Evolutionary conservation across 2,113 vertebrate genomes (phyloP), one percentile per base, ranked within the genome.

Genomic region (Tor tambroides): DNA sequence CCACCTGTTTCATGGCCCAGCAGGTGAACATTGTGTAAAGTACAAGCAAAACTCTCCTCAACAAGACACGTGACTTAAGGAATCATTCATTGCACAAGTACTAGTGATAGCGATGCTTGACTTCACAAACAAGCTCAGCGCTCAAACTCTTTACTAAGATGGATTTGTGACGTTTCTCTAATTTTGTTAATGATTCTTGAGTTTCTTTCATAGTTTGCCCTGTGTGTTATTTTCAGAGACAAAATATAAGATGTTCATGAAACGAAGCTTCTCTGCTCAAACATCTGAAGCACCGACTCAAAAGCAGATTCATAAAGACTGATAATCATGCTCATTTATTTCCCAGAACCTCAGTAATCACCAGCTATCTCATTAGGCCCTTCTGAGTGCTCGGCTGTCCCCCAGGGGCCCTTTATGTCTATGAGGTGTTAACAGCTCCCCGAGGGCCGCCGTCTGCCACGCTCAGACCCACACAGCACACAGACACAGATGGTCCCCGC

Each of bases 341-440:
- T 90, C 86, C 89, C 80, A 84, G 87, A 89, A 80, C 86, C 80
- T 89, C 54, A 59, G 56, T 61, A 61, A 61, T 61, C 56, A 61
- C 56, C 56, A 90, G 93, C 93, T 91, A 95, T 93, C 92, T 94
- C 93, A 94, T 95, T 94, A 94, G 89, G 88, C 89, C 85, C 85
- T 86, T 86, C 83, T 90, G 89, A 85, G 80, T 76, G 89, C 88
- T 91, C 83, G 78, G 85, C 61, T 85, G 89, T 91, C 89, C 89
- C 87, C 85, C 88, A 90, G 65, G 92, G 93, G 89, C 89, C 94
- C 94, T 95, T 95, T 94, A 95, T 95, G 93, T 97, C 96, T 96
- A 97, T 95, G 96, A 96, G 96, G 96, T 96, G 96, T 96, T 94
- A 96, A 97, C 93, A 93, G 95, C 93, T 95, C 97, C 97, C 90